Base-by-base conservation (phyloP, 2,113 vertebrate genomes). In the Melanerpes aurifrons region DNA sequence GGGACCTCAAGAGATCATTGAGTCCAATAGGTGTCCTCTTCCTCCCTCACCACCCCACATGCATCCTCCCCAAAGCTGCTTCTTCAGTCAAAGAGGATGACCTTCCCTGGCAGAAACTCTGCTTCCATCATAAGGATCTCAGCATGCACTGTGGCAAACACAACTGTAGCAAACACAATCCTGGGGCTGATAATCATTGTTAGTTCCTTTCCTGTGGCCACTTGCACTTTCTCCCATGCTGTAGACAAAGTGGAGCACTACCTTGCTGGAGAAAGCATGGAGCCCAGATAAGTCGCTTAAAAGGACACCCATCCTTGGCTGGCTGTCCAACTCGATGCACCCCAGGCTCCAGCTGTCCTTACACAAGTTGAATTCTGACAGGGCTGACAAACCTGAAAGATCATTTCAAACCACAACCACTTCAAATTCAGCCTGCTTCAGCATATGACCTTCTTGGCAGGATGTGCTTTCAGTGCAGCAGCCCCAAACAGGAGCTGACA, bases 401-500 rank as follows among this genome's bases (percentile, higher is more conserved):
- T n/a, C 76, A 62, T 86, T 91, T 90, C 66, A 61, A 90, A 88
- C 61, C 37, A 61, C 86, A 54, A 3, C 6, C 5, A 0, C 66
- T 92, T 94, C 88, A 81, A 53, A 90, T 45, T 72, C 86, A 68
- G 35, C 81, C 32, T 43, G 43, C 61, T 89, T 57, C 90, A 86
- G 64, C 76, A 82, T 29, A 3, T 31, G 72, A 93, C 85, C 94
- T 82, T 61, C 84, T 85, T 80, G 82, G 64, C 85, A 89, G 68
- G 81, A 82, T 66, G 53, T 74, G 37, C 82, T 89, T 86, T 93
- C 89, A 93, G 64, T 16, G 4, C 28, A 1, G 72, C 92, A 89
- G 79, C 28, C 89, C 91, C 82, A 86, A 93, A 96, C 82, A 89
- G 87, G 89, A 96, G 82, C 82, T 95, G 96, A 94, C 94, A 96